Conservation (phyloP, 2,113 vertebrate species). For the Cranoglanis bouderius region DNA sequence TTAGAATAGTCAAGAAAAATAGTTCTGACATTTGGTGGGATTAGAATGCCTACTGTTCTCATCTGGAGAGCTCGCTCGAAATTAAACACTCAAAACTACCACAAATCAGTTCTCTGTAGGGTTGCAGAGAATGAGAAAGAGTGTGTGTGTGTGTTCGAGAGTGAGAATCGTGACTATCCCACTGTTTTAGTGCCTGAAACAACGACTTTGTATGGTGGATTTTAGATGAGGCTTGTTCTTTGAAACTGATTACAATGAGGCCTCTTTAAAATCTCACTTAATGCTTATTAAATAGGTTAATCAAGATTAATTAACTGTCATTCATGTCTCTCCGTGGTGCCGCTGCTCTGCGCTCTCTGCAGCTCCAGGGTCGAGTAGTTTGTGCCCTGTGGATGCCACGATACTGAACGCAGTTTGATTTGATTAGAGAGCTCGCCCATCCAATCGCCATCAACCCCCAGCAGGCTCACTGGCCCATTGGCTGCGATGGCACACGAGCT, state of each 20-base stretch:
- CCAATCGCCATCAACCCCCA: constrained; percentile 57
- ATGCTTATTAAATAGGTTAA: constrained; percentile 59
- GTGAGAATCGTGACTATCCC: constrained; percentile 18
- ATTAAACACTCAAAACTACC: constrained; percentile 53
- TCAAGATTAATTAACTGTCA: constrained; percentile 58
- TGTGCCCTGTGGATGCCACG: constrained; percentile 27
- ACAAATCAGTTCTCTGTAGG: constrained; percentile 50
- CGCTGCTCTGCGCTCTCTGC: background rate
- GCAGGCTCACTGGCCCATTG: constrained; percentile 50
- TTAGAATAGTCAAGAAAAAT: constrained; percentile 36
- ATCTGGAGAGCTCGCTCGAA: constrained; percentile 46
- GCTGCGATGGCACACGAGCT: constrained; percentile 31
- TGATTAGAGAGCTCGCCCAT: constrained; percentile 55
- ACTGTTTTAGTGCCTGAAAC: constrained; percentile 42
- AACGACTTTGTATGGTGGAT: constrained; percentile 29
- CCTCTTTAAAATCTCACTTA: constrained; percentile 55
- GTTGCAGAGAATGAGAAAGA: background rate
- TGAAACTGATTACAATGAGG: constrained; percentile 55
- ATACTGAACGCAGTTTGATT: constrained; percentile 48
- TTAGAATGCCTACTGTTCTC: constrained; percentile 49
- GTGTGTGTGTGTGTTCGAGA: background rate
- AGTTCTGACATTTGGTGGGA: constrained; percentile 50
- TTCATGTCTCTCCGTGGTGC: constrained; percentile 42
- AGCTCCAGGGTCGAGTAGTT: constrained; percentile 24
- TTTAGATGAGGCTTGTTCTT: constrained; percentile 49